These are phyloP conservation scores for Mastomys coucha DNA, from an alignment of 2,113 vertebrate species.

Conservation along the genomic window DNA sequence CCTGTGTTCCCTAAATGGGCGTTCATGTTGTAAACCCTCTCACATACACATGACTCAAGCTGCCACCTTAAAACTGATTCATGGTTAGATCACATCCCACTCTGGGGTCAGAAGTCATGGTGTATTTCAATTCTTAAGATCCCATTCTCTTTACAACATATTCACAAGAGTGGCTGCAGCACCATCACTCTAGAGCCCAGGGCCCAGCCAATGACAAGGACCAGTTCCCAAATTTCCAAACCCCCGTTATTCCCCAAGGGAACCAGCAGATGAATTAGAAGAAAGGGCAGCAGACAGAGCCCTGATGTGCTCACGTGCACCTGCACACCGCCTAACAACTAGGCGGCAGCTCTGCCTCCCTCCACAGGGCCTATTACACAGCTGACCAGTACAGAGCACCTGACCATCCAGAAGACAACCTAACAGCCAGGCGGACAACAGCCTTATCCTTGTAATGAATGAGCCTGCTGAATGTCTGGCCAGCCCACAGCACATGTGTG, in stretches of 20 bases:
- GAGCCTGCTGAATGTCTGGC: background rate
- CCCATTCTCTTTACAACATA: background rate
- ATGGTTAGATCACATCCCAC: background rate
- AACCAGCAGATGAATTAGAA: background rate
- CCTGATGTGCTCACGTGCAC: background rate
- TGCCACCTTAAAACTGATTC: background rate
- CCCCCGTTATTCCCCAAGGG: too few species aligned
- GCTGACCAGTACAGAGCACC: background rate
- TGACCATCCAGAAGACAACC: background rate
- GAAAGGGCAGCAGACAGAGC: background rate
- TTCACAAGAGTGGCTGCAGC: background rate
- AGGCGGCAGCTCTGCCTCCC: too few species aligned
- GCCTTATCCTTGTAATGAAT: background rate
- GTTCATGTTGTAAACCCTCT: background rate
- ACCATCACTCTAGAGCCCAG: background rate
- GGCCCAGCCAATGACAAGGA: background rate
- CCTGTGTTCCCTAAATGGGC: background rate
- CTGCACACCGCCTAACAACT: background rate
- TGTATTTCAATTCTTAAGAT: background rate
- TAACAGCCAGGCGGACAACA: background rate
- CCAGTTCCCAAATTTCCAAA: background rate
- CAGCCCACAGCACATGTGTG: too few species aligned
- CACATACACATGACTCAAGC: background rate
- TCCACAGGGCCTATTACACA: background rate
- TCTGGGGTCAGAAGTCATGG: rapidly evolving